A percentile compares a stretch with the other conserved stretches of the same genome.
Evolutionary conservation across 2,113 vertebrate genomes (phyloP).

Genomic region (Pomatorhinus ruficollis): DNA sequence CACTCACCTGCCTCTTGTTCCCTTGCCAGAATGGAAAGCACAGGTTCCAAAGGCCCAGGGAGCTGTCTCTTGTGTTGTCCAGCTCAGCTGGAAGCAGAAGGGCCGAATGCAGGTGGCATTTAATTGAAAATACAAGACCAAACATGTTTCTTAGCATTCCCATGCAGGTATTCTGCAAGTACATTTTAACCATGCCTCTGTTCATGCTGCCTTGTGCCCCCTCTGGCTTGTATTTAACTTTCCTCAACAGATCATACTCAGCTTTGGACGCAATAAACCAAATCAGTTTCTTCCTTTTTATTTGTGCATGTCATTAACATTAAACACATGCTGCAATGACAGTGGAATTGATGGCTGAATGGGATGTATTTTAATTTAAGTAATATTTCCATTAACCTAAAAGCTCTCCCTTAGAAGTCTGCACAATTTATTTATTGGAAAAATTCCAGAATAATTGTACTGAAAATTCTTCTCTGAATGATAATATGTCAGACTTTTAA

Average conservation of each 20-base stretch:
- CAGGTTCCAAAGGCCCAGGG: background rate
- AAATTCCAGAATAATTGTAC: constrained; percentile 47
- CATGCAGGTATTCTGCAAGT: background rate
- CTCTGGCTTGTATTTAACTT: background rate
- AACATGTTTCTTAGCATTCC: background rate
- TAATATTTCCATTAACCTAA: constrained; percentile 72
- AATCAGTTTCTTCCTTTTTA: constrained; percentile 39
- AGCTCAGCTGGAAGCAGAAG: background rate
- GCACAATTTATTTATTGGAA: constrained; percentile 71
- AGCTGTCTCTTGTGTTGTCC: background rate
- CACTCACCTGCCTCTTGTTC: background rate
- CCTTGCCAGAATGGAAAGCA: background rate
- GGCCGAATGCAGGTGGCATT: background rate
- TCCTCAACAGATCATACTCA: background rate
- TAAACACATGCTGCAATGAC: constrained; percentile 45
- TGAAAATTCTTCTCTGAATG: constrained; percentile 58
- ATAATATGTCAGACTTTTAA: constrained; percentile 31
- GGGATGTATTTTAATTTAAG: constrained; percentile 66
- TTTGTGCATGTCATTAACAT: constrained; percentile 53
- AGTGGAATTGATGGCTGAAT: constrained; percentile 66
- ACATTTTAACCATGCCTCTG: background rate
- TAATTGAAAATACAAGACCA: background rate
- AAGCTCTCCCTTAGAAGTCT: constrained; percentile 69
- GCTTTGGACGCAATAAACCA: constrained; percentile 5
- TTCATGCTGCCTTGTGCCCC: background rate